A percentile compares a stretch with the other conserved stretches of the same genome.
These are phyloP conservation scores for Pocillopora grandis DNA, from an alignment of 92 coral and sea anemone genomes.

Conservation along the genomic window DNA sequence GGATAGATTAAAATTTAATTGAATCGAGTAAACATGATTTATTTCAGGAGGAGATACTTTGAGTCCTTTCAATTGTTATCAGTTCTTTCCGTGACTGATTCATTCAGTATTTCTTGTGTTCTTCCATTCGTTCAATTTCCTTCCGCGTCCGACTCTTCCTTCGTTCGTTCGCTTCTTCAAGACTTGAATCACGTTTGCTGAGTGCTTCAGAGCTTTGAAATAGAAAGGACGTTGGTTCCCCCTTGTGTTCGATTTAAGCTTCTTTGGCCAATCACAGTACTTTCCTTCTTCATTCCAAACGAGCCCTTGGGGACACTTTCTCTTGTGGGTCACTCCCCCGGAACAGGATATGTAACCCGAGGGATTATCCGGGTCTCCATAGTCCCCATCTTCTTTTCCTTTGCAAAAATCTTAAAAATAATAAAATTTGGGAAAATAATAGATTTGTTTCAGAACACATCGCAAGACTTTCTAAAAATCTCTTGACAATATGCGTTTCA, in stretches of 20 bases:
- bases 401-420: constrained; percentile 9
- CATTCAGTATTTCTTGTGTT: background rate
- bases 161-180: background rate
- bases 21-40: no score
- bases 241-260: background rate
- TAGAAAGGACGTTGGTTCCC: background rate
- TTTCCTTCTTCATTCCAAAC: constrained; percentile 21
- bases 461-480: background rate
- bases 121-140: background rate
- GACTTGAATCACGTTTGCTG: background rate
- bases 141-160: background rate
- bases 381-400: constrained; percentile 25
- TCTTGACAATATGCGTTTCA: no score
- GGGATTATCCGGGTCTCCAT: constrained; percentile 31
- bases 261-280: constrained; percentile 29
- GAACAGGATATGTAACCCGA: constrained; percentile 22
- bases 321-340: constrained; percentile 7
- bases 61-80: no score
- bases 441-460: background rate
- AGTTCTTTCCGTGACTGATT: background rate
- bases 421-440: no score
- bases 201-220: background rate
- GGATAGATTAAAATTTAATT: no score
- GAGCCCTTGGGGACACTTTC: background rate
- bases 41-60: no score